Conservation (phyloP, 2,797 vertebrate species). For the Mustela erminea region DNA sequence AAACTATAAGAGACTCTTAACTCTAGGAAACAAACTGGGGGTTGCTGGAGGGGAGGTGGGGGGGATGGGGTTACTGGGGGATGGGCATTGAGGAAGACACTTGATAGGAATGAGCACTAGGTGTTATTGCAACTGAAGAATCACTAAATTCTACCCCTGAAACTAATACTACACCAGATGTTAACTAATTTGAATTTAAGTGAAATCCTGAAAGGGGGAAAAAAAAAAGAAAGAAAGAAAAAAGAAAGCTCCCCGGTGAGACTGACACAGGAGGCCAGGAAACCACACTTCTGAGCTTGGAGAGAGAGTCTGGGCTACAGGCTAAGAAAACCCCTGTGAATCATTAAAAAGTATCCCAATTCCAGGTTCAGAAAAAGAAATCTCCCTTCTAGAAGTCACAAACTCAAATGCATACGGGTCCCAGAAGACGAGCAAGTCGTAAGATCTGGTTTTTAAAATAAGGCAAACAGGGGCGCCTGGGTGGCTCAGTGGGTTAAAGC, state of each 20-base stretch:
- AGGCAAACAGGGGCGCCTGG: not conserved
- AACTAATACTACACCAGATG: not conserved
- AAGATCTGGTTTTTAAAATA: not conserved
- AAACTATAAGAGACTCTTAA: not conserved
- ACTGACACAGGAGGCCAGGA: not conserved
- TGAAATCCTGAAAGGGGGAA: not conserved
- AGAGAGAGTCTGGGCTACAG: not conserved
- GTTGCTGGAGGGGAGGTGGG: not conserved
- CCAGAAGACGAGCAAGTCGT: not conserved
- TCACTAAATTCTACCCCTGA: not conserved
- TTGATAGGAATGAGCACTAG: not conserved
- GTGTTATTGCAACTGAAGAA: not conserved
- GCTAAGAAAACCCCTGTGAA: not conserved
- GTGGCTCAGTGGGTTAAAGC: too few relatives aligned
- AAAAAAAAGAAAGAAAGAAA: not conserved
- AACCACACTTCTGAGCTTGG: too few relatives aligned
- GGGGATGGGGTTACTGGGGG: too few relatives aligned
- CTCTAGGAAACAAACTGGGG: not conserved
- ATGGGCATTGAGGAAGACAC: not conserved
- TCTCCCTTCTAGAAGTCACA: not conserved
- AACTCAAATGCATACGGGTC: not conserved
- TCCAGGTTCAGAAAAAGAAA: not conserved
- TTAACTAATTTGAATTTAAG: not conserved
- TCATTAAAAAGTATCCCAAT: not conserved
- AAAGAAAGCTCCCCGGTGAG: not conserved